A percentile compares a stretch with the other conserved stretches of the same genome.
Evolutionary conservation across 2,888 invertebrate species (phyloP).

Genomic region (Catocala sponsa): DNA sequence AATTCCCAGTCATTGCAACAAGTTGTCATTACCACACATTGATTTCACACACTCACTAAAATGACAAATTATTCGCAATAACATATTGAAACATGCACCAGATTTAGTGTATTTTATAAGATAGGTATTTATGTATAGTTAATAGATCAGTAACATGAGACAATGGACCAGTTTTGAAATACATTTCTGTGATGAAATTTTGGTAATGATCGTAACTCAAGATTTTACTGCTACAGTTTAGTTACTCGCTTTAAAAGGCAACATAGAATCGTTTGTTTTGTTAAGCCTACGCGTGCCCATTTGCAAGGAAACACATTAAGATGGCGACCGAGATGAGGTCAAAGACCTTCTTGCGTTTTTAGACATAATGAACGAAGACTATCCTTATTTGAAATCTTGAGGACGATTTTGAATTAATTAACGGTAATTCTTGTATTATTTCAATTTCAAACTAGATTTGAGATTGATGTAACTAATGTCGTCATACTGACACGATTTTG

Average conservation of each 20-base stretch:
- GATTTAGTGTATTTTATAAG: slow-evolving; percentile 46
- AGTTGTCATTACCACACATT: slow-evolving; percentile 73
- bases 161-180: slow-evolving; percentile 1
- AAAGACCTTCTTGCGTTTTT: slow-evolving; percentile 57
- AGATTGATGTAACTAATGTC: slow-evolving; percentile 21
- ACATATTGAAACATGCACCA: slow-evolving; percentile 65
- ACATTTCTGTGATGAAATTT: slow-evolving; percentile 4
- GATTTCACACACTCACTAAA: slow-evolving; percentile 37
- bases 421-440: slow-evolving; percentile 43
- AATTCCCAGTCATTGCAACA: slow-evolving; percentile 81
- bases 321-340: slow-evolving; percentile 64
- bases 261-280: slow-evolving; percentile 43
- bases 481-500: slow-evolving; percentile 31
- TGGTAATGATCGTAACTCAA: slow-evolving; percentile 39
- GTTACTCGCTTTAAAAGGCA: slow-evolving; percentile 43
- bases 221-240: slow-evolving; percentile 46
- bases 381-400: slow-evolving; percentile 36
- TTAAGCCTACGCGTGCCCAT: slow-evolving; percentile 63
- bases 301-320: slow-evolving; percentile 57
- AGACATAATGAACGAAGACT: slow-evolving; percentile 39
- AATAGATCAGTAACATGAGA: slow-evolving; percentile 16
- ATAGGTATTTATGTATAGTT: slow-evolving; percentile 18
- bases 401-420: slow-evolving; percentile 38
- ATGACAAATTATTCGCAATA: slow-evolving; percentile 84
- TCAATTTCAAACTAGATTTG: slow-evolving; percentile 23